Base-by-base conservation (phyloP, 2,113 vertebrate genomes). In the Sinocyclocheilus maitianheensis region DNA sequence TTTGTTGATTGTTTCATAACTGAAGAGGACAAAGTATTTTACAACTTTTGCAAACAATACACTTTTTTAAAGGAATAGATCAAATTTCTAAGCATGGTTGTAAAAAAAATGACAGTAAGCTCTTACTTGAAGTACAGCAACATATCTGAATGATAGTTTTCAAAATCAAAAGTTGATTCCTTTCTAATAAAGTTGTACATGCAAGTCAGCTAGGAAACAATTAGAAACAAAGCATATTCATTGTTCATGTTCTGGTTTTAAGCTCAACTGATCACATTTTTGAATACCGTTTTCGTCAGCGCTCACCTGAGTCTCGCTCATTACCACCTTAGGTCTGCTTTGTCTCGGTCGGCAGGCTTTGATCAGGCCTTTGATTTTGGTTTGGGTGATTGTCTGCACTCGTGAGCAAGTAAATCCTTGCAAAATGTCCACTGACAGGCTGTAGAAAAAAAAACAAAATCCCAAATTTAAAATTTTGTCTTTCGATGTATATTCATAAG, bases 101-200 rank as follows among this genome's bases (percentile, higher is more conserved):
- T 34, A 60, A 24, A 46, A 46, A n/a, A 78, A 34, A 48, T 16
- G 5, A 20, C 1, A 12, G 16, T 30, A 55, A 24, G 22, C 69
- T 34, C 89, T 87, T 85, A 90, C 89, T 86, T 77, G 63, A 74
- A 82, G 60, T 90, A 90, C 60, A 90, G 69, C 69, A 90, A 60
- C 85, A 90, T 84, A 13, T 90, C 87, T 82, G 84, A 30, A 53
- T 77, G 84, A 46, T 87, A 89, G 53, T 65, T 85, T 20, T 3
- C 65, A 71, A 89, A 90, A 62, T 89, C 63, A 16, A 77, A 3
- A 13, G 63, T 4, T 5, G 43, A 40, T 4, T 89, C 63, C 8
- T 10, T 40, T 67, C 58, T 84, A 46, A 89, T 46, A 24, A 71
- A 2, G 84, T 79, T 87, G 71, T 87, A 75, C 89, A 90, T 90